Conservation (phyloP, 1,140 invertebrate genomes). For the Sipha flava region DNA sequence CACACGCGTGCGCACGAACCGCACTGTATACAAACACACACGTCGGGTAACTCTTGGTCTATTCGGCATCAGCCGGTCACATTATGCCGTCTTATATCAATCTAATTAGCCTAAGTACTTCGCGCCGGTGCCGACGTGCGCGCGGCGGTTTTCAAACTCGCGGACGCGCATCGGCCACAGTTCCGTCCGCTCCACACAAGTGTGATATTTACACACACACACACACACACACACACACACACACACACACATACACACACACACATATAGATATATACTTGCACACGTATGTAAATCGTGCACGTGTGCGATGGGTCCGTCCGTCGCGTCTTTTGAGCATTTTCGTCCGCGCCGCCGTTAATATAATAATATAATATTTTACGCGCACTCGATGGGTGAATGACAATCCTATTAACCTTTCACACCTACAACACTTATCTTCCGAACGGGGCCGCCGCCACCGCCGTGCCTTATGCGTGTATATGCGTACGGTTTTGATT, state of each 20-base stretch:
- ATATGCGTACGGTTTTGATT: conserved; percentile 7
- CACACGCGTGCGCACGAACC: not conserved
- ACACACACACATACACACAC: too few species aligned
- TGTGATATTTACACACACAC: too few species aligned
- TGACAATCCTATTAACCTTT: conserved; percentile 32
- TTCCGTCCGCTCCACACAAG: too few species aligned
- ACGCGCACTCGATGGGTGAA: not conserved
- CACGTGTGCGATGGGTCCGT: not conserved
- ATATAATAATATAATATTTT: not conserved
- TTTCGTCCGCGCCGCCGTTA: too few species aligned
- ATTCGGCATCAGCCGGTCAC: not conserved
- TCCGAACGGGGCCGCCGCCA: not conserved
- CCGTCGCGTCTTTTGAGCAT: not conserved
- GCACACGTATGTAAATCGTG: too few species aligned
- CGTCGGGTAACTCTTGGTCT: too few species aligned
- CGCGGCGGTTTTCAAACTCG: too few species aligned
- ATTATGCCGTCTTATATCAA: not conserved
- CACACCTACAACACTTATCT: conserved; percentile 26
- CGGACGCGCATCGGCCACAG: too few species aligned
- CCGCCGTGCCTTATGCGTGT: not conserved
- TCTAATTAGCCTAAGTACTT: conserved; percentile 1
- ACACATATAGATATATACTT: too few species aligned
- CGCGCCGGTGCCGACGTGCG: too few species aligned
- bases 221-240: too few species aligned
- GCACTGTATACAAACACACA: not conserved